Base-by-base conservation (phyloP, 2,888 invertebrate species). In the Galerucella nymphaeae region DNA sequence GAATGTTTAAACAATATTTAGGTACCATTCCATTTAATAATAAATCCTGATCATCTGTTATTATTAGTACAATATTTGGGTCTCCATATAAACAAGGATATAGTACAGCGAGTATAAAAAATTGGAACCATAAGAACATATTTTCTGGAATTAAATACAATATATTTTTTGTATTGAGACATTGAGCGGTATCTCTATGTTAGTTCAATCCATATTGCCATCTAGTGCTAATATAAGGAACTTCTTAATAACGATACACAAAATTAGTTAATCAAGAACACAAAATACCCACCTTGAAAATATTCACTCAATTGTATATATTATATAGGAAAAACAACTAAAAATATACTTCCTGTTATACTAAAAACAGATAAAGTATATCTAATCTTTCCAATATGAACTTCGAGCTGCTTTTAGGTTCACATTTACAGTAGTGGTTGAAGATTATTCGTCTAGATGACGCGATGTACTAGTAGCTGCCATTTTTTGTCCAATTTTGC, bases 21-120 rank as follows among this genome's bases (percentile, higher is more conserved):
- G n/a, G n/a, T n/a, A 94, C 93, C 90, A 95, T 89, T 66, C 95
- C 93, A 84, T 93, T 91, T 64, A 96, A 86, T n/a, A 90, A 87
- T 3, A 90, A 87, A 88, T 96, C 96, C 85, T 96, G 95, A 87
- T 96, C 96, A 84, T 97, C 96, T 0, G 94, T 94, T 66, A 96
- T 82, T 78, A 96, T 88, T 53, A 96, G 83, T 61, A 96, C 88
- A 82, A 96, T 91, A 87, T 96, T 96, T 41, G 93, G 77, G 1
- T 70, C 41, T 8, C 65, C 68, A n/a, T 58, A n/a, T 9, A 18
- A 53, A 53, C 9, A 53, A 50, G 23, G 10, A 65, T 10, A 48
- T 16, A 30, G 11, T 38, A 6, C 10, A 59, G 38, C 14, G 5
- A 59, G 30, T 30, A 30, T 2, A n/a, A 30, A 8, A 10, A 59